Conservation (phyloP, 2,797 vertebrate genomes). For the Dicrostonyx torquatus region DNA sequence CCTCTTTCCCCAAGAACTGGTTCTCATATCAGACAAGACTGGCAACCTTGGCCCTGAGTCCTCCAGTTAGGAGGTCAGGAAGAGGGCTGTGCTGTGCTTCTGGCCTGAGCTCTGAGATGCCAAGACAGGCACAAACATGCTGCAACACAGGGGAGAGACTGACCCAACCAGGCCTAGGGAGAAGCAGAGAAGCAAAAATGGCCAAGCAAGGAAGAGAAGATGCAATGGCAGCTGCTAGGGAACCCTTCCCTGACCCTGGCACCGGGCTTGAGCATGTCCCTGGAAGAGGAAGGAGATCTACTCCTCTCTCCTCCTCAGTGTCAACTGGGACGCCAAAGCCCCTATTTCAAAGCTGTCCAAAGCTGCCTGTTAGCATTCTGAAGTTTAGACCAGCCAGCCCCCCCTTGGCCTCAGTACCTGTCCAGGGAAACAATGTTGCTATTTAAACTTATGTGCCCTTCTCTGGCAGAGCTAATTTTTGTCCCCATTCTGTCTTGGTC, state of each 20-base stretch:
- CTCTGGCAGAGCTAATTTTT: background rate
- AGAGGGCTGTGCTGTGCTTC: background rate
- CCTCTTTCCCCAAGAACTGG: background rate
- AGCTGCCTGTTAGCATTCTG: background rate
- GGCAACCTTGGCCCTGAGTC: background rate
- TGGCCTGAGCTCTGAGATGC: background rate
- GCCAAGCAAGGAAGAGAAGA: background rate
- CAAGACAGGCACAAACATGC: background rate
- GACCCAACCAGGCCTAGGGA: background rate
- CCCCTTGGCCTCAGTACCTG: fast-evolving
- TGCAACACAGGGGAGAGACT: background rate
- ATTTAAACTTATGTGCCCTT: fast-evolving
- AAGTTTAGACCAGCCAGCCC: background rate
- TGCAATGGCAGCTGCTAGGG: fast-evolving
- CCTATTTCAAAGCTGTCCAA: background rate
- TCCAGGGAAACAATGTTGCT: fast-evolving
- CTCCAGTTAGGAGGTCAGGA: background rate
- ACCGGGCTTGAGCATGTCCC: background rate
- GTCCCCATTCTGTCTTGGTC: background rate
- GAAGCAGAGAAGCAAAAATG: background rate
- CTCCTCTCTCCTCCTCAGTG: background rate
- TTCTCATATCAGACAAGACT: background rate
- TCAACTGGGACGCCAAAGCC: background rate
- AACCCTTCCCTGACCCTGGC: background rate
- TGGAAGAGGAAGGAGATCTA: background rate